These are phyloP conservation scores for Clinocottus analis DNA, from an alignment of 2,113 vertebrate genomes.

Conservation along the genomic window DNA sequence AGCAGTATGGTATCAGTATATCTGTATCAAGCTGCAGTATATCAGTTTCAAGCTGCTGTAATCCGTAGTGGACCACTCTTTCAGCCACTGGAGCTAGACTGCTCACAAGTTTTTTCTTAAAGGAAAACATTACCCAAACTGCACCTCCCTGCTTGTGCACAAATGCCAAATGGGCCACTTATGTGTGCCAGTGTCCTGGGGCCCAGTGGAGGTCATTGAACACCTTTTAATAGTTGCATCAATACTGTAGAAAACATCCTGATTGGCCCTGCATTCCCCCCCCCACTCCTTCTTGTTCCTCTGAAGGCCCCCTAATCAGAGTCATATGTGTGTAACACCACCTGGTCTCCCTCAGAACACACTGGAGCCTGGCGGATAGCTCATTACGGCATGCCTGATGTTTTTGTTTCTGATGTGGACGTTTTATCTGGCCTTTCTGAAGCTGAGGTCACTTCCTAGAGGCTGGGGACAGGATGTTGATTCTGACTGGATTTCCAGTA, in stretches of 20 bases:
- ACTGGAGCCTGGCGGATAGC: constrained; percentile 66
- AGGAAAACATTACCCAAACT: constrained; percentile 5
- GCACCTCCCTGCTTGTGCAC: neutral
- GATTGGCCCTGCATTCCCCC: constrained; percentile 42
- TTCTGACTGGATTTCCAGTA: constrained; percentile 70
- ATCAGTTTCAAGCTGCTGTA: constrained; percentile 20
- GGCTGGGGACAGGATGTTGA: constrained; percentile 79
- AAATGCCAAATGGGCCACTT: constrained; percentile 24
- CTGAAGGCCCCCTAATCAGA: constrained; percentile 76
- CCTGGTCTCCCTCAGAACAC: constrained; percentile 77
- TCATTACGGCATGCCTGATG: constrained; percentile 70
- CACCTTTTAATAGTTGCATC: constrained; percentile 59
- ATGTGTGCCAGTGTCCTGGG: neutral
- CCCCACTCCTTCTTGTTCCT: constrained; percentile 44
- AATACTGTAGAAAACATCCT: constrained; percentile 29
- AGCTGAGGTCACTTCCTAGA: constrained; percentile 82
- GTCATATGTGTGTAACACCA: constrained; percentile 81
- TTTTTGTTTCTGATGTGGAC: constrained; percentile 76
- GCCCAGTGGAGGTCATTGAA: constrained; percentile 45
- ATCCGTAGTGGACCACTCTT: no score
- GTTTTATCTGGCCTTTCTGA: constrained; percentile 77
- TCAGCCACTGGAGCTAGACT: neutral
- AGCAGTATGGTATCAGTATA: constrained; percentile 9
- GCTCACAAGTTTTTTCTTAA: constrained; percentile 29
- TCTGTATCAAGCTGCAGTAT: constrained; percentile 22